Evolutionary conservation across 2,888 invertebrate species (phyloP), one percentile per base, ranked within the genome.

Genomic region (Machimus atricapillus): DNA sequence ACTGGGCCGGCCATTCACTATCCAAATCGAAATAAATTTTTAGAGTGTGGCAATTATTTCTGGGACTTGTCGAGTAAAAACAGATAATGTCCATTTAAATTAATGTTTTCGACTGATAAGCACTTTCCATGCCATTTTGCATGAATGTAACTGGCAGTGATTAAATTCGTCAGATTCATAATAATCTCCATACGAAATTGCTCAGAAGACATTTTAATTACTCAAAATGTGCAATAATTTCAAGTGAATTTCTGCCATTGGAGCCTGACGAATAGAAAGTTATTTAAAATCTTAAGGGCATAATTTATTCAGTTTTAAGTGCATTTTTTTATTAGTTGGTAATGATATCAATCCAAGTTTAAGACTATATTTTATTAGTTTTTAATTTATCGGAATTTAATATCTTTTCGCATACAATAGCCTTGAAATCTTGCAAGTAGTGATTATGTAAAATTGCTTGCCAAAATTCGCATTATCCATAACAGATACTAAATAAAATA

Each of bases 71-170:
- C 40, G 27, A 56, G 81, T 56, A 56, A 56, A 81, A 81, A 81
- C 81, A 52, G 81, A 81, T 31, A 56, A 56, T 81, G 81, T 81
- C 52, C 81, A 56, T 52, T 81, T 52, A 81, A 81, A 56, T 23
- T 81, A 81, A 81, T 46, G 81, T 81, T 43, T 81, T 81, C 16
- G 27, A 23, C 19, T 56, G 81, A 81, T 81, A 81, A 81, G 52
- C 27, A 81, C 81, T 14, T 56, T 81, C 56, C 27, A 23, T 31
- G 23, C 12, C 56, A 52, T 81, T 56, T 56, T 52, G 23, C 23
- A 76, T 23, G 27, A 76, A 76, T n/a, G 8, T 19, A 76, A 76
- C 16, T 76, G 76, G 27, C 34, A 76, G n/a, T 76, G 66, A 66
- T 66, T 66, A 23, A 66, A 66, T 27, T 66, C 27, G 27, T 66